Evolutionary conservation across 2,113 vertebrate species (phyloP), one percentile per base, ranked within the genome.

Genomic region (Nannospalax galili): DNA sequence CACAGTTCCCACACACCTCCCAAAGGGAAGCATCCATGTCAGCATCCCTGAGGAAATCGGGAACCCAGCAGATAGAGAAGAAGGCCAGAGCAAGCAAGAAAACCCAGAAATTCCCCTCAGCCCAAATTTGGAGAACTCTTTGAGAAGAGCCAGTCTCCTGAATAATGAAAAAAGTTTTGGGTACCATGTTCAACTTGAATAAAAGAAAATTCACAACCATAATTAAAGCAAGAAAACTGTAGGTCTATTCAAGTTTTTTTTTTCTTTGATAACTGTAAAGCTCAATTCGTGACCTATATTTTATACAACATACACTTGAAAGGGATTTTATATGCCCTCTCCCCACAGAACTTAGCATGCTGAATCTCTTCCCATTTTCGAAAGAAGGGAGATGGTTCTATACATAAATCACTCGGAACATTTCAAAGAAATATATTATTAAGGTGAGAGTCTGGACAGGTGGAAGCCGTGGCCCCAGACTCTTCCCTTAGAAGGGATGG

Each of bases 231-330:
- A 93, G 94, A 85, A 95, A 90, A 80, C 78, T 70, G 26, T 56
- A 93, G 67, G 85, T 90, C 95, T 93, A 94, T 96, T 96, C 90
- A 94, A 92, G 2, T 75, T 90, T 89, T 96, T 93, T 89, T 96
- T 93, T 88, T 67, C 95, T 97, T 95, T 97, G 93, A 96, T 95
- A 95, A n/a, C 60, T 64, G 84, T 74, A 75, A 96, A 96, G 95
- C 56, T 94, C 78, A 94, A 91, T 84, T 70, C 81, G 20, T 92
- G 96, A 89, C 96, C 94, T 94, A 95, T 80, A 94, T 97, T 96
- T 96, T 91, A 95, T 85, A 94, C 93, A 95, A 95, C 93, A 84
- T 91, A 64, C 16, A 96, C 93, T 94, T 95, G 80, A 94, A 97
- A 97, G 90, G 75, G 90, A 81, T 92, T 91, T 91, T 56, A 86